Evolutionary conservation across 2,113 vertebrate genomes (phyloP).

Genomic region (Prunella fulvescens): DNA sequence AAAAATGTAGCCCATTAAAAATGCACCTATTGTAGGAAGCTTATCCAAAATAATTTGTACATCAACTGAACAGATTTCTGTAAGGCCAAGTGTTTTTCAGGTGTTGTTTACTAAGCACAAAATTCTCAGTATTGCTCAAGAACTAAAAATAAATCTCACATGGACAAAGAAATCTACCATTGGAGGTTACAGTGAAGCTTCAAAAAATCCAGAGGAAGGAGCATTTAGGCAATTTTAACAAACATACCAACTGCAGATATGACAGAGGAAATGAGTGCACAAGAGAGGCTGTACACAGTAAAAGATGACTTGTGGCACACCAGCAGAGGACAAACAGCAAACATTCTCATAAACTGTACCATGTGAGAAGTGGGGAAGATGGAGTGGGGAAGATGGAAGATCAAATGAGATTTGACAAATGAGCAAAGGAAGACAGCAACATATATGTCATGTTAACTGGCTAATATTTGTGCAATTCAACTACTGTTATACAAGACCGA

Average conservation of each 20-base stretch:
- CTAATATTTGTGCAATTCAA: not conserved
- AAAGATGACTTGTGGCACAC: not conserved
- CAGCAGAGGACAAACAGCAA: not conserved
- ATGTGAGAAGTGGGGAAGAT: not conserved
- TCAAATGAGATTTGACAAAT: not conserved
- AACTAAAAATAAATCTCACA: not conserved
- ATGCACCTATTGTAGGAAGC: not conserved
- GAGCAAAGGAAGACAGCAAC: not conserved
- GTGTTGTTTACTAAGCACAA: not conserved
- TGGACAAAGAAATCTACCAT: not conserved
- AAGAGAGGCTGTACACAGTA: not conserved
- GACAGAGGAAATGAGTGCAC: not conserved
- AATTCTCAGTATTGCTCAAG: not conserved
- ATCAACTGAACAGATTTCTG: not conserved
- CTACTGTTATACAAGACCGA: rapidly evolving
- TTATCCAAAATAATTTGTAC: not conserved
- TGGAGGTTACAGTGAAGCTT: not conserved
- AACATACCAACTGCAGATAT: not conserved
- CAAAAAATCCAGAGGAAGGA: not conserved
- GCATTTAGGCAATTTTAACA: not conserved
- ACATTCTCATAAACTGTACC: rapidly evolving
- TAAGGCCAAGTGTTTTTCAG: not conserved
- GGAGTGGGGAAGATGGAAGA: not conserved
- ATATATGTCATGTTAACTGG: not conserved
- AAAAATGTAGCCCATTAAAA: not conserved